Percentiles rank a stretch among this genome's conserved stretches.
Conservation (phyloP, 2,113 vertebrate genomes). For the Hypanus sabinus region DNA sequence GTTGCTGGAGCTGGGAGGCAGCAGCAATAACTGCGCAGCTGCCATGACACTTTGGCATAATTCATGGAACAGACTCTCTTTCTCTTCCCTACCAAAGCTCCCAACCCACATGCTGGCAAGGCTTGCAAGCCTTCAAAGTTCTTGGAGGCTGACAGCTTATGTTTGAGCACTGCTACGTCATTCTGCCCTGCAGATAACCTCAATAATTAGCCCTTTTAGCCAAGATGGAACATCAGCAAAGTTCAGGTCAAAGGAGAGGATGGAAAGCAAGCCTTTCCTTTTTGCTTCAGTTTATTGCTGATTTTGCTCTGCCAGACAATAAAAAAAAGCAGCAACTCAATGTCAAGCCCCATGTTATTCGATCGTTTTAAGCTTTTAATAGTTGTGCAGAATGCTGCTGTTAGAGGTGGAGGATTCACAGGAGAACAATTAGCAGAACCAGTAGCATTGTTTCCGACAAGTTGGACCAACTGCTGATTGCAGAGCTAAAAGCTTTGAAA, state of each 20-base stretch:
- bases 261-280: neutral
- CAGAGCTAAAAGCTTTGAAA: slow-evolving; percentile 32
- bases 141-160: neutral
- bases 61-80: too few relatives aligned
- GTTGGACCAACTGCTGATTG: slow-evolving; percentile 42
- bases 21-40: too few relatives aligned
- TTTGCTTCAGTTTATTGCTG: neutral
- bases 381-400: slow-evolving; percentile 40
- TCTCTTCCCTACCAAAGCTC: too few relatives aligned
- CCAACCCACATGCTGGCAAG: neutral
- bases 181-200: neutral
- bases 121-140: neutral
- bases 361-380: slow-evolving; percentile 44
- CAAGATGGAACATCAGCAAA: neutral
- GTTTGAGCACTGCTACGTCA: neutral
- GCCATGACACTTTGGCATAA: too few relatives aligned
- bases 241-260: neutral
- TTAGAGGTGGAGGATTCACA: slow-evolving; percentile 43
- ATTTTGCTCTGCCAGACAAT: slow-evolving; percentile 36
- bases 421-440: slow-evolving; percentile 48
- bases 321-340: slow-evolving; percentile 43
- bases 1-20: too few relatives aligned
- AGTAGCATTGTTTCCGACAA: slow-evolving; percentile 43
- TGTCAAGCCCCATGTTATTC: slow-evolving; percentile 43
- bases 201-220: slow-evolving; percentile 28